These are phyloP conservation scores for Dorcus parallelipipedus DNA, from an alignment of 2,888 invertebrate genomes.

Conservation along the genomic window DNA sequence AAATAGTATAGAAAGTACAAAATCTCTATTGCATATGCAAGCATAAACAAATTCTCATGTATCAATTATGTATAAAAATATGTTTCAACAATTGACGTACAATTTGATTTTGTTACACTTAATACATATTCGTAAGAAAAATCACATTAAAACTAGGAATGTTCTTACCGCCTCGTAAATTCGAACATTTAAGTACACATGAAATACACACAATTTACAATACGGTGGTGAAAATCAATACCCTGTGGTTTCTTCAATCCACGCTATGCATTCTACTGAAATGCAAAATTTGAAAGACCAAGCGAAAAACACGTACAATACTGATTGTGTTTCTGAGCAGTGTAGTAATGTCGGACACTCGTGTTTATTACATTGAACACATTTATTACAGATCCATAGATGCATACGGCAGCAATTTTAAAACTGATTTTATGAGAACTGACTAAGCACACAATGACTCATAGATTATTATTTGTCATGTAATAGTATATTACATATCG, in stretches of 20 bases:
- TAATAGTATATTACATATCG: too few relatives aligned
- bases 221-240: neutral
- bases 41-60: neutral
- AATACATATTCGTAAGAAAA: neutral
- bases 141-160: neutral
- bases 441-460: neutral
- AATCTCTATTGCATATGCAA: neutral
- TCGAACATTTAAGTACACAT: neutral
- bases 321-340: slow-evolving; percentile 14
- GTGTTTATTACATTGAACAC: slow-evolving; percentile 12
- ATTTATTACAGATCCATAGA: slow-evolving; percentile 16
- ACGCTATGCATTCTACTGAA: neutral
- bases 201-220: neutral
- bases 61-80: slow-evolving; percentile 11
- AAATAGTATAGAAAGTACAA: too few relatives aligned
- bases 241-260: slow-evolving; percentile 1
- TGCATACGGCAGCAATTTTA: neutral
- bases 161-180: neutral
- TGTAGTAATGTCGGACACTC: slow-evolving; percentile 2
- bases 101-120: slow-evolving; percentile 1
- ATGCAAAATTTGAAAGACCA: slow-evolving; percentile 1
- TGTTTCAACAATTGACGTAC: slow-evolving; percentile 14
- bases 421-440: neutral
- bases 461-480: neutral
- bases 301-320: slow-evolving; percentile 9